phyloP scores from a whole-genome alignment of 2,113 vertebrate species.

The Acrocephalus kingi region DNA sequence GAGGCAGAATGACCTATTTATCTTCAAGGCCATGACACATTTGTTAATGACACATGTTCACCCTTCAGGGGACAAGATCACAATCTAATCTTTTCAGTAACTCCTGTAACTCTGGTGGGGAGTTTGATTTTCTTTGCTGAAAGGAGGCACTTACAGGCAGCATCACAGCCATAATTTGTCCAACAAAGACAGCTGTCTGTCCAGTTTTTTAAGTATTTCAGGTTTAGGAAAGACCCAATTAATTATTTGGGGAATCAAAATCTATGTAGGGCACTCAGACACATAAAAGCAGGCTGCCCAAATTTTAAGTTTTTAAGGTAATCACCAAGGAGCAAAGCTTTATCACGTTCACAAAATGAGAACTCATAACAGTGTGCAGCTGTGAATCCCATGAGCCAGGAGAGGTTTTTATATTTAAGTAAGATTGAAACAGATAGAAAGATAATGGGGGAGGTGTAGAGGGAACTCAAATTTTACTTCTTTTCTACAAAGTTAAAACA shows the following conservation, averaged over 20 bases:
- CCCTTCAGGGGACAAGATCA: not conserved
- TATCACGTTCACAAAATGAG: not conserved
- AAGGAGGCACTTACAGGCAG: not conserved
- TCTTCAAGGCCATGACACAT: slow-evolving; percentile 26
- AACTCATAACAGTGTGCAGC: not conserved
- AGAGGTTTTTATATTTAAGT: not conserved
- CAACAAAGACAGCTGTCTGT: not conserved
- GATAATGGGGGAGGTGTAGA: not conserved
- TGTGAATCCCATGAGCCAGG: not conserved
- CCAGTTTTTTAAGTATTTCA: not conserved
- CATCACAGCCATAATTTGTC: not conserved
- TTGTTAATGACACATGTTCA: not conserved
- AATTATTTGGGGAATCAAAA: not conserved
- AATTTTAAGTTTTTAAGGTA: not conserved
- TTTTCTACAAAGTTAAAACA: not conserved
- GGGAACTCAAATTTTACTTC: not conserved
- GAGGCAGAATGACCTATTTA: slow-evolving; percentile 26
- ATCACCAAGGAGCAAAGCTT: not conserved
- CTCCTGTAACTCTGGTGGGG: not conserved
- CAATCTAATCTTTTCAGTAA: not conserved
- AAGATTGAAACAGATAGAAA: not conserved
- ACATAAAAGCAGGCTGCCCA: not conserved
- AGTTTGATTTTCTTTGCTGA: not conserved
- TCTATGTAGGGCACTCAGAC: not conserved
- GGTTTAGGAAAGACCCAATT: not conserved